Evolutionary conservation across 2,888 invertebrate genomes (phyloP).

Genomic region (Octonoba sinensis): DNA sequence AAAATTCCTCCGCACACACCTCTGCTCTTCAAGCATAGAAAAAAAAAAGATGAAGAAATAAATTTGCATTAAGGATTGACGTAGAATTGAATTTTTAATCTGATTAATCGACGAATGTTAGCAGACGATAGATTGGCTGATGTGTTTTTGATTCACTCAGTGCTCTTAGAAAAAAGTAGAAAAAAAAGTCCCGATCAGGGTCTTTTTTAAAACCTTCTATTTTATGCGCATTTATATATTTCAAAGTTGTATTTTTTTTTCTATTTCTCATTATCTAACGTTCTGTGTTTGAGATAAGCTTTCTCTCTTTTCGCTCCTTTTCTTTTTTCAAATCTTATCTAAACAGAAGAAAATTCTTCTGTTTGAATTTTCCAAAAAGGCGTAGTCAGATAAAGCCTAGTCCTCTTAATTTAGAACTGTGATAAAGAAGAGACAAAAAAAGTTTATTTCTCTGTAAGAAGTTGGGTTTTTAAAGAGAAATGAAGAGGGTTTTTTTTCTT

Average conservation of each 20-base stretch:
- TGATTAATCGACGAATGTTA: slow-evolving; percentile 61
- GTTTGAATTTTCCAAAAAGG: slow-evolving; percentile 24
- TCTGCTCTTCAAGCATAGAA: slow-evolving; percentile 10
- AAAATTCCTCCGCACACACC: slow-evolving; percentile 10
- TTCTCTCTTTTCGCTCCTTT: slow-evolving; percentile 31
- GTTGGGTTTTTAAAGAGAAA: slow-evolving; percentile 3
- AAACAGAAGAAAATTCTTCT: slow-evolving; percentile 45
- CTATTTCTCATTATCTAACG: slow-evolving; percentile 43
- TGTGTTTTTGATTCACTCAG: slow-evolving; percentile 62
- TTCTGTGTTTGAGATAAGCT: slow-evolving; percentile 47
- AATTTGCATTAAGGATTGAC: slow-evolving; percentile 64
- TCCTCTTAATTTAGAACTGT: slow-evolving; percentile 57
- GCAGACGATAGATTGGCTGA: slow-evolving; percentile 56
- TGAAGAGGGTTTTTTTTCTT: slow-evolving; percentile 21
- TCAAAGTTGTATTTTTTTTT: slow-evolving; percentile 26
- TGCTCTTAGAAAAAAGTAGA: slow-evolving; percentile 26
- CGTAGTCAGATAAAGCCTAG: slow-evolving; percentile 52
- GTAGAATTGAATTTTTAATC: slow-evolving; percentile 63
- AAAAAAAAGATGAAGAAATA: slow-evolving; percentile 53
- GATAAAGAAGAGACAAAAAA: slow-evolving; percentile 33
- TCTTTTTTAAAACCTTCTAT: slow-evolving; percentile 10
- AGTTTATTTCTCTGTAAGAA: slow-evolving; percentile 18
- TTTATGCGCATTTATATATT: slow-evolving; percentile 55
- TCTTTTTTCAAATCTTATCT: slow-evolving; percentile 43
- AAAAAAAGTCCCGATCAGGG: slow-evolving; percentile 45